phyloP scores from a whole-genome alignment of 2,113 vertebrate species.

The Rhodinocichla rosea region DNA sequence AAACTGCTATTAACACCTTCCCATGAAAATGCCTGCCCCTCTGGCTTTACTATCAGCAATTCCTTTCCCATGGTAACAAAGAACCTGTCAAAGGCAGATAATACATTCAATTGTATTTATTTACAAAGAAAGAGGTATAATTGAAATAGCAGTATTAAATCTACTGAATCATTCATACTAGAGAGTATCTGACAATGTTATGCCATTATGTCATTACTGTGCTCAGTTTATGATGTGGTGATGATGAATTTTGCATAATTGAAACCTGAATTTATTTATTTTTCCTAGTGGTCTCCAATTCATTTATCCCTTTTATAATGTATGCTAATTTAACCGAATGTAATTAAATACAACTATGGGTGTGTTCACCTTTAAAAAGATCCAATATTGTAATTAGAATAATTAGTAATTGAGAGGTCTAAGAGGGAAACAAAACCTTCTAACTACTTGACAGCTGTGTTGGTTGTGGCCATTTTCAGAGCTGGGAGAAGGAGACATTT shows the following conservation, averaged over 20 bases:
- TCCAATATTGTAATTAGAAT: not conserved
- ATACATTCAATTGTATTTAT: not conserved
- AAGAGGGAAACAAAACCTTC: not conserved
- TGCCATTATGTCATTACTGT: not conserved
- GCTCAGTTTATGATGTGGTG: not conserved
- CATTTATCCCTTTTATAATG: not conserved
- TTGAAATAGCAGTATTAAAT: not conserved
- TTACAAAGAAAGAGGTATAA: not conserved
- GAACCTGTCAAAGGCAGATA: not conserved
- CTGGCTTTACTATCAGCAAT: not conserved
- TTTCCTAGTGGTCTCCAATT: not conserved
- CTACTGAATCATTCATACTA: not conserved
- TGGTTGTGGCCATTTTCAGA: conserved; percentile 2
- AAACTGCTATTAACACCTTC: not conserved
- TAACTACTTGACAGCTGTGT: not conserved
- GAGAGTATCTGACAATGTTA: not conserved
- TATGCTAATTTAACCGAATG: not conserved
- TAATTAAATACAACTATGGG: not conserved
- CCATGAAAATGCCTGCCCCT: not conserved
- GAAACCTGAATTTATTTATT: not conserved
- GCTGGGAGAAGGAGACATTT: not conserved
- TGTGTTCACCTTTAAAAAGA: not conserved
- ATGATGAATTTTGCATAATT: not conserved
- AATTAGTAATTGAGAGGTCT: not conserved
- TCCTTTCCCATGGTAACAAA: not conserved